Conservation (phyloP, 2,888 invertebrate genomes). For the Hypolimnas misippus region DNA sequence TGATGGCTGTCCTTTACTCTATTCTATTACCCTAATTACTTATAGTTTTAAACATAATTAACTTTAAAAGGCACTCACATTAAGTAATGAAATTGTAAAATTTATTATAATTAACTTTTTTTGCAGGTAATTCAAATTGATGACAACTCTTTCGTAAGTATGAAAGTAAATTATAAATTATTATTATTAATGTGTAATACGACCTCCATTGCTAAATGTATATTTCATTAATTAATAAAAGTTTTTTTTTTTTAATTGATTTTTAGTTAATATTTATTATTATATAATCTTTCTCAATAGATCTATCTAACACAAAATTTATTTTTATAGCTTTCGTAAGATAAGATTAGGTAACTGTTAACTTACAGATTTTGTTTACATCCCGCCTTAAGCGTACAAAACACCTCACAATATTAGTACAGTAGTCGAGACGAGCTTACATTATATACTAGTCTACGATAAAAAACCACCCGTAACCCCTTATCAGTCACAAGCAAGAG, state of each 20-base stretch:
- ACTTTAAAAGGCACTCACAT: neutral
- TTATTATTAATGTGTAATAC: neutral
- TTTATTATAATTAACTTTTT: neutral
- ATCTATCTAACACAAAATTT: no score
- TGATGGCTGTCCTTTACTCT: neutral
- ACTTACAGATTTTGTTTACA: no score
- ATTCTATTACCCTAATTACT: neutral
- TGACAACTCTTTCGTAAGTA: neutral
- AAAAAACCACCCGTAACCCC: slow-evolving; percentile 4
- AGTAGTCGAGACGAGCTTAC: no score
- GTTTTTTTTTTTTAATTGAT: no score
- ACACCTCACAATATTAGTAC: no score
- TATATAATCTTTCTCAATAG: no score
- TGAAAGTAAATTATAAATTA: neutral
- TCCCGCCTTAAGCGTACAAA: no score
- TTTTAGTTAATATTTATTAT: no score
- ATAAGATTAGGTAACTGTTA: no score
- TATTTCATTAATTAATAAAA: no score
- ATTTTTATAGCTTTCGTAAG: no score
- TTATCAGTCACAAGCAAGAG: slow-evolving; percentile 8
- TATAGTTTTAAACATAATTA: neutral
- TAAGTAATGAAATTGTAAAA: neutral
- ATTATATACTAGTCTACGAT: neutral
- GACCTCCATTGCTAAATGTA: no score
- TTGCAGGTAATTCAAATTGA: slow-evolving; percentile 6